A percentile compares a stretch with the other conserved stretches of the same genome.
phyloP scores from a whole-genome alignment of 2,113 vertebrate species.

The Rhinolophus sinicus region DNA sequence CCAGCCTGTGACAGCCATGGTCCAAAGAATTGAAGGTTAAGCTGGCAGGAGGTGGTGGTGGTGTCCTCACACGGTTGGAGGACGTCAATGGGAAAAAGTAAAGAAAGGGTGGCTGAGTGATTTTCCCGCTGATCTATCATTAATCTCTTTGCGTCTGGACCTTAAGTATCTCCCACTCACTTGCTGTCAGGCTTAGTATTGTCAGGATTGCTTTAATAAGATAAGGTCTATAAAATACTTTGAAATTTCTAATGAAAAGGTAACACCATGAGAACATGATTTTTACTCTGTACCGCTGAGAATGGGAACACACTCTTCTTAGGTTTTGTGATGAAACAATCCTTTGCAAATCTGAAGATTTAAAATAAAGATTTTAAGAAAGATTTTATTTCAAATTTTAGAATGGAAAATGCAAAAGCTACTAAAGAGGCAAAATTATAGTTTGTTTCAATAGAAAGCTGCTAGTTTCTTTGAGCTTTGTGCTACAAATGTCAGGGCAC shows the following conservation, averaged over 20 bases:
- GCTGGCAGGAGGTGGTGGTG: neutral
- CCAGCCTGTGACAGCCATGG: neutral
- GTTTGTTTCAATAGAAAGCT: slow-evolving; percentile 16
- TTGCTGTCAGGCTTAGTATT: neutral
- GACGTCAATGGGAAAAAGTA: neutral
- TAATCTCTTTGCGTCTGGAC: neutral
- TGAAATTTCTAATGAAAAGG: slow-evolving; percentile 48
- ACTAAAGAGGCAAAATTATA: slow-evolving; percentile 36
- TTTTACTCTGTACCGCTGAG: slow-evolving; percentile 25
- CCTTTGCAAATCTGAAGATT: slow-evolving; percentile 48
- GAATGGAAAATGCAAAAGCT: slow-evolving; percentile 26
- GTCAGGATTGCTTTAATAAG: slow-evolving; percentile 23
- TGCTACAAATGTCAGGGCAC: slow-evolving; percentile 11
- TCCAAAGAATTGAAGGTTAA: neutral
- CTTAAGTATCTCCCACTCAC: neutral
- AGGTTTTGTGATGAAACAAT: slow-evolving; percentile 6
- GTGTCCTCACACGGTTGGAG: neutral
- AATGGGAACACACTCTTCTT: neutral
- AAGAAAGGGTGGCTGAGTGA: neutral
- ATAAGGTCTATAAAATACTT: slow-evolving; percentile 20
- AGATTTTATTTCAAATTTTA: neutral
- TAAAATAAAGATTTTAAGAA: neutral
- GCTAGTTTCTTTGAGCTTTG: neutral
- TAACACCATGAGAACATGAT: neutral
- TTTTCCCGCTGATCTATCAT: neutral